Evolutionary conservation across 2,888 invertebrate species (phyloP), one percentile per base, ranked within the genome.

Genomic region (Drosophila robusta): DNA sequence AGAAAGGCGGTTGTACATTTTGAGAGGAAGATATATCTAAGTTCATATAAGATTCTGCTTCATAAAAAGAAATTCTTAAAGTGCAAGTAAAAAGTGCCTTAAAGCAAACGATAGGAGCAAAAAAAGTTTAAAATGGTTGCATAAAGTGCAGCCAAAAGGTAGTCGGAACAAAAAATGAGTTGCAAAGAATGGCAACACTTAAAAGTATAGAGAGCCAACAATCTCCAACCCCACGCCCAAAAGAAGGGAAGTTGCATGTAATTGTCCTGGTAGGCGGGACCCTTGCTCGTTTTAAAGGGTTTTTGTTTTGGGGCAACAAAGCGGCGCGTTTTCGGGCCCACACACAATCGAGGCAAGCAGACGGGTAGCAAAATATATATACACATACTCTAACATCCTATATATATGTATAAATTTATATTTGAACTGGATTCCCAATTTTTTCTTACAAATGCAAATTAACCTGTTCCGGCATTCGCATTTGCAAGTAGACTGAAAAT

Each of bases 101-200:
- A 39, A 51, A 56, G 46, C 38, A 66, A n/a, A 42, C 16, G 1
- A 47, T 32, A 65, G 64, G 8, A 18, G 55, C 2, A 29, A 46
- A 61, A 46, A 34, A 72, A 66, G 62, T 72, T 46, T 72, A 62
- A 66, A 50, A 66, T 66, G 57, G 61, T 45, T 71, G 72, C 71
- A 72, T 57, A 62, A 72, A 71, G 58, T 62, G 73, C 57, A 62
- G 51, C 57, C 50, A 16, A 61, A 57, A 58, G 51, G 51, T 46
- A 52, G 9, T 14, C 26, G 11, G 14, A 11, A 24, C 22, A 42
- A 38, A 47, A 61, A 71, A 55, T 38, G 38, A 39, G 45, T 42
- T 56, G 54, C 72, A 47, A 68, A 32, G 39, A 64, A 68, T 58
- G 68, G 61, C 68, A 61, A 55, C 66, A 75, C 77, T 76, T 76